Evolutionary conservation across 2,888 invertebrate species (phyloP).

Genomic region (Parnassius smintheus): DNA sequence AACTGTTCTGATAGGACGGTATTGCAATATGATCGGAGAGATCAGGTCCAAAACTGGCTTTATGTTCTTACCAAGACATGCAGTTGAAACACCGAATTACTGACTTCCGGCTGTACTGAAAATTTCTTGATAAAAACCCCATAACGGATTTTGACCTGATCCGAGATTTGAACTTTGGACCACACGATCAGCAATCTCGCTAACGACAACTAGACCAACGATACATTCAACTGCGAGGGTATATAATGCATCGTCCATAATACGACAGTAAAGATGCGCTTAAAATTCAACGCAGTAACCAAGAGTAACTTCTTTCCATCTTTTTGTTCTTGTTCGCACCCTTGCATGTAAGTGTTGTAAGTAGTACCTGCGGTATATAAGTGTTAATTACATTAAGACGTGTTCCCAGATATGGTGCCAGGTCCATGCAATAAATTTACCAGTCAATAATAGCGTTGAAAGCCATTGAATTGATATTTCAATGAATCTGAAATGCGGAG

Average conservation of each 20-base stretch:
- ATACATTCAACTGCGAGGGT: too few relatives aligned
- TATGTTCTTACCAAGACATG: too few relatives aligned
- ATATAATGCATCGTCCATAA: constrained; percentile 1
- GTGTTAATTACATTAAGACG: constrained; percentile 15
- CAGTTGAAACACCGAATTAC: too few relatives aligned
- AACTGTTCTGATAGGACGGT: background rate
- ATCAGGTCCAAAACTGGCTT: too few relatives aligned
- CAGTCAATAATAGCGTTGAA: constrained; percentile 3
- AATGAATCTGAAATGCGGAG: background rate
- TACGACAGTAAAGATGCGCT: constrained; percentile 5
- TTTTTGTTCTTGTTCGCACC: constrained; percentile 11
- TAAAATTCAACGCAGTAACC: constrained; percentile 14
- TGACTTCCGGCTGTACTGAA: too few relatives aligned
- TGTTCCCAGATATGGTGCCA: constrained; percentile 1
- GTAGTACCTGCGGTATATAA: background rate
- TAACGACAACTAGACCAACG: too few relatives aligned
- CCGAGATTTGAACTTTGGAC: too few relatives aligned
- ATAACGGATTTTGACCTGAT: too few relatives aligned
- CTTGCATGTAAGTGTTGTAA: constrained; percentile 3
- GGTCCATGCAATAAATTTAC: constrained; percentile 8
- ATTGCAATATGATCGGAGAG: too few relatives aligned
- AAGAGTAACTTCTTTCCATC: background rate
- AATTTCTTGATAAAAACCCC: too few relatives aligned
- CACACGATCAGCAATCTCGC: too few relatives aligned
- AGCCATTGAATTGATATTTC: background rate